Evolutionary conservation across 53 echinoderm and acorn worm genomes (phyloP).

Genomic region (Temnopleurus reevesii): DNA sequence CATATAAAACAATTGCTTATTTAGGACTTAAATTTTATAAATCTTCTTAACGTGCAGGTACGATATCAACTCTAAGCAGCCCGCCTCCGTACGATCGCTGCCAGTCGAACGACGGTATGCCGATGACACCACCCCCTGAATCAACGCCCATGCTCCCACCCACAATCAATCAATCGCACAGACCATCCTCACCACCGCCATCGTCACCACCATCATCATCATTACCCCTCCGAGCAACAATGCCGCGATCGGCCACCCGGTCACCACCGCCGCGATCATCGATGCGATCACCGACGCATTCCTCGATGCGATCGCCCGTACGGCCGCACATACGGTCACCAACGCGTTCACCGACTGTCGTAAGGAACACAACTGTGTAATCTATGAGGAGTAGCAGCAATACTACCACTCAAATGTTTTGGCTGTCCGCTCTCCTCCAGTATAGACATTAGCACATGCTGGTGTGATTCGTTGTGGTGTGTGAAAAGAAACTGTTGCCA

Average conservation of each 20-base stretch:
- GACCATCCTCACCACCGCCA: neutral
- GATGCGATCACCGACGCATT: neutral
- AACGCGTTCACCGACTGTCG: neutral
- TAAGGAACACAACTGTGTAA: constrained; percentile 33
- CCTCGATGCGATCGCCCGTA: neutral
- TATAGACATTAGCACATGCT: too few species aligned
- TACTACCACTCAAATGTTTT: too few species aligned
- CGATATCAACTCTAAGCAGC: constrained; percentile 43
- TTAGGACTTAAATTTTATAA: too few species aligned
- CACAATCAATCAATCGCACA: neutral
- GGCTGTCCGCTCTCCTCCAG: too few species aligned
- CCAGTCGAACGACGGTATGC: constrained; percentile 16
- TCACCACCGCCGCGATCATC: neutral
- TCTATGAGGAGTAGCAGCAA: neutral
- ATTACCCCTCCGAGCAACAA: neutral
- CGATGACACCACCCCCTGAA: constrained; percentile 20
- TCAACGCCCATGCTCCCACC: neutral
- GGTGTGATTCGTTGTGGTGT: too few species aligned
- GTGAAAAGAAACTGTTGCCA: too few species aligned
- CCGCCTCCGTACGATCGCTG: constrained; percentile 51
- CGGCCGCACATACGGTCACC: neutral
- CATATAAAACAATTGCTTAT: too few species aligned
- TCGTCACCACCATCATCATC: neutral
- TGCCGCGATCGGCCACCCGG: neutral
- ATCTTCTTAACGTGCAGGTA: neutral